A percentile compares a stretch with the other conserved stretches of the same genome.
phyloP scores from a whole-genome alignment of 2,797 vertebrate species.

The Ceyx erithaca region DNA sequence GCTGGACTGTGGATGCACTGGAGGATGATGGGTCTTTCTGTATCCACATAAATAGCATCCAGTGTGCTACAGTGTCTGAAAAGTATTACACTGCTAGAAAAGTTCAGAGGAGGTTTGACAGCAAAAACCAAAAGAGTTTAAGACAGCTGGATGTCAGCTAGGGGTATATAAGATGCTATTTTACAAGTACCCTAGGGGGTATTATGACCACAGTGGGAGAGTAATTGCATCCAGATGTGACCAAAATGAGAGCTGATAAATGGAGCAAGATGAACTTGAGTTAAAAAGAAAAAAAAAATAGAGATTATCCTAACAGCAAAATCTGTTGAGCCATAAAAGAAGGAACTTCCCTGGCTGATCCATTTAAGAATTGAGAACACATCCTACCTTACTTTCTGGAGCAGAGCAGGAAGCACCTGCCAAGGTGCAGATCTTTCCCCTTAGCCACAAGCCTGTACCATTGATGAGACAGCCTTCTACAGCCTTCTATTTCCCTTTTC shows the following conservation, averaged over 20 bases:
- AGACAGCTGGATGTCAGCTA: neutral
- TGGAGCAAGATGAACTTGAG: slow-evolving; percentile 12
- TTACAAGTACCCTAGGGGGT: slow-evolving; percentile 8
- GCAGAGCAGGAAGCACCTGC: neutral
- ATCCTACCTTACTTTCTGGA: neutral
- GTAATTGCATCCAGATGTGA: slow-evolving; percentile 26
- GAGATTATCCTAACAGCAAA: slow-evolving; percentile 15
- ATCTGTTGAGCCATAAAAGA: neutral
- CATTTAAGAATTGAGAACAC: neutral
- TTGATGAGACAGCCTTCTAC: neutral
- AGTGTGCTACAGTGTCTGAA: neutral
- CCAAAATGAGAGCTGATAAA: slow-evolving; percentile 23
- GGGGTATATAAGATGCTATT: neutral
- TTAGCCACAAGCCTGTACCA: neutral
- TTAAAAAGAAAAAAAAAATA: neutral
- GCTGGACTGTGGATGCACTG: neutral
- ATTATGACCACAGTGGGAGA: slow-evolving; percentile 23
- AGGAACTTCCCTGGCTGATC: neutral
- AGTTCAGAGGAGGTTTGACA: neutral
- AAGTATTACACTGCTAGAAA: neutral
- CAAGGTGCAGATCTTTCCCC: neutral
- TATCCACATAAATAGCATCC: neutral
- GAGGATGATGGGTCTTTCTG: neutral
- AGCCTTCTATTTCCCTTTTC: neutral
- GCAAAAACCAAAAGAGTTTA: neutral